These are phyloP conservation scores for Labroides dimidiatus DNA, from an alignment of 2,797 vertebrate species.

Conservation along the genomic window DNA sequence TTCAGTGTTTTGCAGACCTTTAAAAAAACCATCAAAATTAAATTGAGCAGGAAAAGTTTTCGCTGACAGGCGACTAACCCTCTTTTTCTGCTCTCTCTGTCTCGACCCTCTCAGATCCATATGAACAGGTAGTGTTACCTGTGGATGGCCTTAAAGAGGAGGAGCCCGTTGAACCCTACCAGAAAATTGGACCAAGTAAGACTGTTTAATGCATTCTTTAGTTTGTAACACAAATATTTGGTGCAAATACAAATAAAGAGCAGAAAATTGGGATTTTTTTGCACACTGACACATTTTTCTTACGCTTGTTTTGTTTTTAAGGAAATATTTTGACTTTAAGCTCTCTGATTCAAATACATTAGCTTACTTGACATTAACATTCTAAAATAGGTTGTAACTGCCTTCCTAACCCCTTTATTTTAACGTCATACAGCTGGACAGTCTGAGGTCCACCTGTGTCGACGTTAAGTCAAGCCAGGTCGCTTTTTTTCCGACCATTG, in stretches of 20 bases:
- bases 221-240: conserved; percentile 3
- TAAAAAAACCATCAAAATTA: too few species aligned
- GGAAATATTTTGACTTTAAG: conserved; percentile 1
- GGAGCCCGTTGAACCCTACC: conserved; percentile 92
- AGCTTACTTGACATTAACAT: conserved; percentile 10
- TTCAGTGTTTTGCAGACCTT: too few species aligned
- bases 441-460: conserved; percentile 25
- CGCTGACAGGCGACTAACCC: not conserved
- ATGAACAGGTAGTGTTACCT: conserved; percentile 93
- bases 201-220: conserved; percentile 39
- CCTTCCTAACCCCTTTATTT: conserved; percentile 4
- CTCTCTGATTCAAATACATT: not conserved
- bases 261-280: not conserved
- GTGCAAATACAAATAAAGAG: not conserved
- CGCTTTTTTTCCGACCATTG: conserved; percentile 2
- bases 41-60: not conserved
- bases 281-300: not conserved
- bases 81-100: not conserved
- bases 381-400: conserved; percentile 5
- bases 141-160: conserved; percentile 96
- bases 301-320: not conserved
- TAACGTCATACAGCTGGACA: conserved; percentile 8
- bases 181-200: conserved; percentile 99
- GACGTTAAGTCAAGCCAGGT: too few species aligned
- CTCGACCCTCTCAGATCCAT: conserved; percentile 88